These are phyloP conservation scores for Vulpes ferrilata DNA, from an alignment of 2,113 vertebrate genomes.

Conservation along the genomic window DNA sequence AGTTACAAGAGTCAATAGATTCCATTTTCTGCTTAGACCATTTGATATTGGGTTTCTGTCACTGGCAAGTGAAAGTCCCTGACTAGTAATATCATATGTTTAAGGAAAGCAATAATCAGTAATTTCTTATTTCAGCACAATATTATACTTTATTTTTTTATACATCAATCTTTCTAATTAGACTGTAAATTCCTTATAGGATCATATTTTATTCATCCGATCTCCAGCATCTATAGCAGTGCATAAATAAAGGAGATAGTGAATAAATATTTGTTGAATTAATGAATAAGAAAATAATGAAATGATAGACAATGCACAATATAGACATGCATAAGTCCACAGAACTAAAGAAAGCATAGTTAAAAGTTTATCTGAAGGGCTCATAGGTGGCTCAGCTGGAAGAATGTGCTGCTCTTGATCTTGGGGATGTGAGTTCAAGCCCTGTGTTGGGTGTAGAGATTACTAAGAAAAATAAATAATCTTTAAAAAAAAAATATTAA, in stretches of 20 bases:
- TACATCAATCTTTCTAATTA: neutral
- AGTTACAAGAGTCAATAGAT: neutral
- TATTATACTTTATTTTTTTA: neutral
- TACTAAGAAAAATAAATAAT: neutral
- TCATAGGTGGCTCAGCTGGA: neutral
- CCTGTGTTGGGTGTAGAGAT: neutral
- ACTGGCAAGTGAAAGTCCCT: neutral
- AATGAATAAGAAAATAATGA: neutral
- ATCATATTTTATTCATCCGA: neutral
- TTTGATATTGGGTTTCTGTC: slow-evolving; percentile 31
- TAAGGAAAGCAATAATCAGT: neutral
- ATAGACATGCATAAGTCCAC: neutral
- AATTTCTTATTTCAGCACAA: neutral
- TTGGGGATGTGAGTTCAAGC: neutral
- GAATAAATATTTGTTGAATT: neutral
- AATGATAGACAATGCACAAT: neutral
- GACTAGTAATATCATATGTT: neutral
- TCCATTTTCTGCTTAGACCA: slow-evolving; percentile 10
- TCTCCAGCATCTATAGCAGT: neutral
- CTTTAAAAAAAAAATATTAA: neutral
- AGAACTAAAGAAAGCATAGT: neutral
- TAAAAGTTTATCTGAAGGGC: neutral
- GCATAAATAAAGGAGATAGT: neutral
- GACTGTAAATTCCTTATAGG: neutral
- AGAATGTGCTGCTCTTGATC: neutral